Conservation (phyloP, 37 sponge, comb jelly and placozoan genomes). For the Bolinopsis microptera region DNA sequence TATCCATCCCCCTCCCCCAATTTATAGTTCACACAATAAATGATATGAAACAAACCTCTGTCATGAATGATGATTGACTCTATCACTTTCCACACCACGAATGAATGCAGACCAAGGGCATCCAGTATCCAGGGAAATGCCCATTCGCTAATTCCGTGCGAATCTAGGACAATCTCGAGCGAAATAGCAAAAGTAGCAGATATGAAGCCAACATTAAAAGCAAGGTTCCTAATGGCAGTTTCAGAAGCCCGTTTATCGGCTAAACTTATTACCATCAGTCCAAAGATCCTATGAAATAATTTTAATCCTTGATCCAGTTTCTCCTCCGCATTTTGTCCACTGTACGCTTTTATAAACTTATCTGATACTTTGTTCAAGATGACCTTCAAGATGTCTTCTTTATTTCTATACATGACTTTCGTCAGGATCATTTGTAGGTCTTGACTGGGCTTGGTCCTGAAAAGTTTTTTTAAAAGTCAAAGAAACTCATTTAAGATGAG, state of each 20-base stretch:
- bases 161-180: constrained; percentile 45
- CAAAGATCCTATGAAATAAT: constrained; percentile 23
- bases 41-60: constrained; percentile 22
- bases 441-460: constrained; percentile 8
- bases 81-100: constrained; percentile 39
- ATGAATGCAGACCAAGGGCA: constrained; percentile 30
- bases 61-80: constrained; percentile 62
- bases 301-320: background rate
- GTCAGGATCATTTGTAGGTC: background rate
- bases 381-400: background rate
- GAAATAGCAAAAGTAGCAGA: constrained; percentile 39
- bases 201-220: constrained; percentile 33
- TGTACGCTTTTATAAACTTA: constrained; percentile 22
- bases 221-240: background rate
- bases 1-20: too few species aligned
- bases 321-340: background rate
- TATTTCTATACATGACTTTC: background rate
- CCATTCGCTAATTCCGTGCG: constrained; percentile 26
- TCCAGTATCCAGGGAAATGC: constrained; percentile 45
- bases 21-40: too few species aligned
- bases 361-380: background rate
- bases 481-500: constrained; percentile 21
- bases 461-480: too few species aligned
- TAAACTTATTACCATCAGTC: background rate
- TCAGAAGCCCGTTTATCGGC: background rate